A percentile compares a stretch with the other conserved stretches of the same genome.
Evolutionary conservation across 2,797 vertebrate genomes (phyloP).

Genomic region (Rhadinocentrus ornatus): DNA sequence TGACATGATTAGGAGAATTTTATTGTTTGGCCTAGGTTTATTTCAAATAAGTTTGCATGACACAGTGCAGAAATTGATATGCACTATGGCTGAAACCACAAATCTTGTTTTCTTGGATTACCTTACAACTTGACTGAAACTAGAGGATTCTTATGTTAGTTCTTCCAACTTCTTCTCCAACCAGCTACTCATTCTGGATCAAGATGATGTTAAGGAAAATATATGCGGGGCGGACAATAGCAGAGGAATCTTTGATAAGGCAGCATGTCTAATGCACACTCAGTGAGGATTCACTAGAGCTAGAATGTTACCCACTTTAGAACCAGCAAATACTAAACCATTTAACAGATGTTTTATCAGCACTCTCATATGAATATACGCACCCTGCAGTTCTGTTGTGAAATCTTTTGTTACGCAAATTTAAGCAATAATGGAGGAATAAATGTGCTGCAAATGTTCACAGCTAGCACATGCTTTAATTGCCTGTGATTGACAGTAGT

Average conservation of each 20-base stretch:
- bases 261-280: background rate
- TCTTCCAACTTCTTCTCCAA: background rate
- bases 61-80: slow-evolving; percentile 14
- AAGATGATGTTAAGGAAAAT: background rate
- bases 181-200: background rate
- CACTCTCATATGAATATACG: slow-evolving; percentile 15
- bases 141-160: background rate
- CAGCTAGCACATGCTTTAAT: background rate
- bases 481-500: background rate
- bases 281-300: slow-evolving; percentile 25
- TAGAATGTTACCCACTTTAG: too few species aligned
- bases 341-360: slow-evolving; percentile 12
- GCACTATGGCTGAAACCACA: slow-evolving; percentile 2
- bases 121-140: background rate
- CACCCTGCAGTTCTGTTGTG: background rate
- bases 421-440: background rate
- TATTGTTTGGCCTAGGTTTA: too few species aligned
- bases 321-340: slow-evolving; percentile 17
- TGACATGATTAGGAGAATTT: slow-evolving; percentile 25
- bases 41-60: slow-evolving; percentile 25
- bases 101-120: slow-evolving; percentile 31
- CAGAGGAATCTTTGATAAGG: slow-evolving; percentile 2
- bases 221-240: background rate
- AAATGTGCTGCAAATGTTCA: background rate
- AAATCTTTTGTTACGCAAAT: background rate